Evolutionary conservation across 2,113 vertebrate species (phyloP).

Genomic region (Colistium nudipinnis): DNA sequence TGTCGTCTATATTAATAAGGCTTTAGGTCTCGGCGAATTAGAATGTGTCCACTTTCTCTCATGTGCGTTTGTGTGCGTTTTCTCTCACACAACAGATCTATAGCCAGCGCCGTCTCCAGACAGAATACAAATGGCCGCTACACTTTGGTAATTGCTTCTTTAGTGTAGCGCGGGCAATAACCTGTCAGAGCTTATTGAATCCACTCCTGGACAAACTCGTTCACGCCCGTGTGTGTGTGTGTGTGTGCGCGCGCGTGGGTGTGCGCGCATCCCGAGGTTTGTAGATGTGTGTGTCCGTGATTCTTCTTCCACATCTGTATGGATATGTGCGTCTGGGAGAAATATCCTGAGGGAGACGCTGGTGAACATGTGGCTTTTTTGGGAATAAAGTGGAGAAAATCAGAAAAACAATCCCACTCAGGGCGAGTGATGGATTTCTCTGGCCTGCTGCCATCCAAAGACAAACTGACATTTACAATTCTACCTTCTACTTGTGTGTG

Average conservation of each 20-base stretch:
- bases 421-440: conserved; percentile 23
- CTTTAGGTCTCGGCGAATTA: too few species aligned
- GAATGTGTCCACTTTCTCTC: conserved; percentile 12
- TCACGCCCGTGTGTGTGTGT: background rate
- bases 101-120: conserved; percentile 13
- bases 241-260: too few species aligned
- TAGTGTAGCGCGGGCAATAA: conserved; percentile 45
- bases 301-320: background rate
- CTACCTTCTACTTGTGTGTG: background rate
- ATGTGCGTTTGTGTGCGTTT: conserved; percentile 20
- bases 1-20: background rate
- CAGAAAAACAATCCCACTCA: background rate
- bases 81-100: conserved; percentile 36
- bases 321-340: background rate
- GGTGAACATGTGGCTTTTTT: conserved; percentile 22
- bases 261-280: too few species aligned
- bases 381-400: background rate
- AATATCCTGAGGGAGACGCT: background rate
- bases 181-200: conserved; percentile 60
- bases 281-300: background rate
- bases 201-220: conserved; percentile 34
- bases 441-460: conserved; percentile 9
- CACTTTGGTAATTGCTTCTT: conserved; percentile 61
- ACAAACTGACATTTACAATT: conserved; percentile 7
- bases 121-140: conserved; percentile 52